Conservation (phyloP, 1,140 invertebrate species). For the Pogonus chalceus region DNA sequence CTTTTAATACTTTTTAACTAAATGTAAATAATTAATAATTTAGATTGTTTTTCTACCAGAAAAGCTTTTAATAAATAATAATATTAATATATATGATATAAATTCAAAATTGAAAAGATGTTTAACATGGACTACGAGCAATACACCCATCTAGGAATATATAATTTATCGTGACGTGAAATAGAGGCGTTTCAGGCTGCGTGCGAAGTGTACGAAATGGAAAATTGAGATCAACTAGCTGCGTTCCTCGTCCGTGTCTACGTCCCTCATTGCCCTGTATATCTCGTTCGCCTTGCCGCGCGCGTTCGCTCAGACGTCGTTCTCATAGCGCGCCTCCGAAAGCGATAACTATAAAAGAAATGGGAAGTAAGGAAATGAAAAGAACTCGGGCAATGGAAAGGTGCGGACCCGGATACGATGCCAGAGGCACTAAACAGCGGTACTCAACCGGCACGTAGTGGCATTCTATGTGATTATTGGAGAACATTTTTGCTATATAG, state of each 20-base stretch:
- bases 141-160: background rate
- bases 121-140: too few relatives aligned
- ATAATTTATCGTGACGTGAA: background rate
- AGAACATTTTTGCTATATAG: too few relatives aligned
- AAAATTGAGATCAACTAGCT: constrained; percentile 6
- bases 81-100: too few relatives aligned
- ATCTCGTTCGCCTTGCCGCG: constrained; percentile 6
- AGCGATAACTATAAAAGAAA: constrained; percentile 35
- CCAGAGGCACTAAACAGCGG: constrained; percentile 14
- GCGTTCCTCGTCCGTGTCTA: background rate
- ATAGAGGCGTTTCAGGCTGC: background rate
- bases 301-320: background rate
- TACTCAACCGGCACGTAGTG: too few relatives aligned
- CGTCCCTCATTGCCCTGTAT: background rate
- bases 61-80: too few relatives aligned
- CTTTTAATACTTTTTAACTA: too few relatives aligned
- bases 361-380: constrained; percentile 30
- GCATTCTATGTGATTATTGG: background rate
- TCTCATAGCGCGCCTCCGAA: constrained; percentile 22
- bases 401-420: constrained; percentile 26
- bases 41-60: too few relatives aligned
- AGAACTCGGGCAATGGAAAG: constrained; percentile 33
- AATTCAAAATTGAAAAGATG: too few relatives aligned
- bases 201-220: constrained; percentile 1
- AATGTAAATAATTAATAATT: too few relatives aligned